Conservation (phyloP, 2,888 invertebrate species). For the Archaeoteleia sp. region DNA sequence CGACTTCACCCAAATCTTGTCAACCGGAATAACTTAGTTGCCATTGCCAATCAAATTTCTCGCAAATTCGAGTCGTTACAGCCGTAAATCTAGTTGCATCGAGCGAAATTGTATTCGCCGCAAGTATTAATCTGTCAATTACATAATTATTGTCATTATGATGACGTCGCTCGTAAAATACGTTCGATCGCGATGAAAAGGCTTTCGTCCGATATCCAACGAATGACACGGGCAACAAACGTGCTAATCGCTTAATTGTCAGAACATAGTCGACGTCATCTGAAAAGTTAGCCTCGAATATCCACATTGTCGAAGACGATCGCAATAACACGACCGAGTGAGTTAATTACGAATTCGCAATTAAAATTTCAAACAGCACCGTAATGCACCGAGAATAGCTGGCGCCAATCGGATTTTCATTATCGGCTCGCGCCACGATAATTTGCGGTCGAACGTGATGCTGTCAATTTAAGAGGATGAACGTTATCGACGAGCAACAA, state of each 20-base stretch:
- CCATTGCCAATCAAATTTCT: too few relatives aligned
- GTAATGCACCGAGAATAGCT: conserved; percentile 63
- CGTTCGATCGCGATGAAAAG: too few relatives aligned
- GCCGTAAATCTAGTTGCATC: too few relatives aligned
- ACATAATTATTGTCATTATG: too few relatives aligned
- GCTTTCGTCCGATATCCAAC: background rate
- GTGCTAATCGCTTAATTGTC: background rate
- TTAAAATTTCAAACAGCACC: conserved; percentile 35
- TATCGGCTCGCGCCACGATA: conserved; percentile 66
- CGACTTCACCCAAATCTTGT: too few relatives aligned
- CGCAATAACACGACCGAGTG: conserved; percentile 22
- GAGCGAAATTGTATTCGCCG: too few relatives aligned
- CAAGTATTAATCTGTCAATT: too few relatives aligned
- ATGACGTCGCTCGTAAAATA: too few relatives aligned
- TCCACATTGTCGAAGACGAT: conserved; percentile 17
- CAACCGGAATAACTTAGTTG: too few relatives aligned
- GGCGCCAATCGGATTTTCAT: conserved; percentile 69
- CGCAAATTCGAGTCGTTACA: too few relatives aligned
- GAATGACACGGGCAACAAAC: too few relatives aligned
- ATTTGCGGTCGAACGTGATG: conserved; percentile 65
- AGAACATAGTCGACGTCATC: too few relatives aligned
- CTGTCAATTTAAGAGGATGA: conserved; percentile 46
- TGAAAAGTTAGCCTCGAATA: background rate
- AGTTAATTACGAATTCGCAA: conserved; percentile 35
- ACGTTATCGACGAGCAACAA: conserved; percentile 24